Conservation (phyloP, 2,888 invertebrate species). For the Tetanocera ferruginea region DNA sequence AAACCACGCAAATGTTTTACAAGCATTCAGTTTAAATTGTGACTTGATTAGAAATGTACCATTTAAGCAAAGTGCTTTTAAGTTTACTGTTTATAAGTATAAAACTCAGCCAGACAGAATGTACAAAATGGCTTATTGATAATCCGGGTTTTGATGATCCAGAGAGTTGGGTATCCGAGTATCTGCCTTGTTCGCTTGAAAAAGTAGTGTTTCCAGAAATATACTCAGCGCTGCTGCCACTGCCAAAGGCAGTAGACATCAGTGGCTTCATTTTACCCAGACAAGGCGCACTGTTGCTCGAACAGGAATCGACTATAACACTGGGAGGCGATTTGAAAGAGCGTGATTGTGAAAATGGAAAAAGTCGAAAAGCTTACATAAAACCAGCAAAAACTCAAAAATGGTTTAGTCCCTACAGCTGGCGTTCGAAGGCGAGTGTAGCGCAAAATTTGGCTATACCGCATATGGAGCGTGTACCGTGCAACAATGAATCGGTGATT, state of each 20-base stretch:
- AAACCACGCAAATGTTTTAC: too few relatives aligned
- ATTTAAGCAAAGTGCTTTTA: neutral
- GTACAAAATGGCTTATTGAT: slow-evolving; percentile 58
- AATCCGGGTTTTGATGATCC: slow-evolving; percentile 56
- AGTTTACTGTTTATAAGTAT: neutral
- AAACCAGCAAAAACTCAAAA: slow-evolving; percentile 54
- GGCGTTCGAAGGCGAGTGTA: slow-evolving; percentile 52
- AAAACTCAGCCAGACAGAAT: neutral
- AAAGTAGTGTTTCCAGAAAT: slow-evolving; percentile 62
- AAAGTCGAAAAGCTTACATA: slow-evolving; percentile 53
- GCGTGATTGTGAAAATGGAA: slow-evolving; percentile 55
- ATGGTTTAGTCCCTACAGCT: slow-evolving; percentile 67
- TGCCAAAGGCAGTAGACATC: slow-evolving; percentile 55
- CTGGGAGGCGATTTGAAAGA: slow-evolving; percentile 49
- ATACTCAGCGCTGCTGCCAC: slow-evolving; percentile 60
- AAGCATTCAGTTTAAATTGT: neutral
- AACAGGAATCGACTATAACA: slow-evolving; percentile 56
- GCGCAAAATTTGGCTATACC: slow-evolving; percentile 52
- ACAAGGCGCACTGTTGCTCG: slow-evolving; percentile 60
- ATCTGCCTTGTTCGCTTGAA: slow-evolving; percentile 62
- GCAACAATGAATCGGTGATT: slow-evolving; percentile 63
- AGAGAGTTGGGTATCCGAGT: slow-evolving; percentile 58
- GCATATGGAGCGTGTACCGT: slow-evolving; percentile 65
- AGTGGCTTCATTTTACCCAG: slow-evolving; percentile 60
- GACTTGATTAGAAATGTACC: neutral